Percentiles rank a stretch among this genome's conserved stretches.
These are phyloP conservation scores for Megalonaias nervosa DNA, from an alignment of 1,140 invertebrate genomes.

Conservation along the genomic window DNA sequence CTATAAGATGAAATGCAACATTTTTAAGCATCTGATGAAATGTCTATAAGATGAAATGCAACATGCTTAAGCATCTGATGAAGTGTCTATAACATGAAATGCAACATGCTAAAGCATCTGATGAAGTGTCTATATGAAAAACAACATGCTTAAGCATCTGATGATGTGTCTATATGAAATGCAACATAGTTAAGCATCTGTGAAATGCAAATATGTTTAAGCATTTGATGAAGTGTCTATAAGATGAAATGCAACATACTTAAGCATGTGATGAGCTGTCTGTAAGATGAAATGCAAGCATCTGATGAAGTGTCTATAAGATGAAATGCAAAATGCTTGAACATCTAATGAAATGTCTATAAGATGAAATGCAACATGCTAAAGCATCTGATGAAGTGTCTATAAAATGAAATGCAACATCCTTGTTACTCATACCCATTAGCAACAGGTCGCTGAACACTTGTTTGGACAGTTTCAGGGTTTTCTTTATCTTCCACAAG, in stretches of 20 bases:
- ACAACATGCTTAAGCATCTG: neutral
- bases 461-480: slow-evolving; percentile 1
- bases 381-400: neutral
- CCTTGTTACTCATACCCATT: slow-evolving; percentile 25
- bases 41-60: neutral
- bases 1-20: neutral
- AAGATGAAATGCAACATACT: too few species aligned
- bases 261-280: neutral
- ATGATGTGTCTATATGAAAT: neutral
- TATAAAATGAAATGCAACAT: too few species aligned
- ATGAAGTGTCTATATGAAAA: neutral
- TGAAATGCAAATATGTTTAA: neutral
- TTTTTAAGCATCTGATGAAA: neutral
- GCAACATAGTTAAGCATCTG: too few species aligned
- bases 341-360: neutral
- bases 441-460: slow-evolving; percentile 7
- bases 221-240: neutral
- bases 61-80: neutral
- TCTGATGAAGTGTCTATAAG: neutral
- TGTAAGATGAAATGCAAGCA: neutral
- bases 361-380: neutral
- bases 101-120: too few species aligned
- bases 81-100: neutral
- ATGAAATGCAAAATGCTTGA: neutral
- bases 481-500: slow-evolving; percentile 31